Evolutionary conservation across 2,888 invertebrate species (phyloP).

Genomic region (Polydrusus tereticollis): DNA sequence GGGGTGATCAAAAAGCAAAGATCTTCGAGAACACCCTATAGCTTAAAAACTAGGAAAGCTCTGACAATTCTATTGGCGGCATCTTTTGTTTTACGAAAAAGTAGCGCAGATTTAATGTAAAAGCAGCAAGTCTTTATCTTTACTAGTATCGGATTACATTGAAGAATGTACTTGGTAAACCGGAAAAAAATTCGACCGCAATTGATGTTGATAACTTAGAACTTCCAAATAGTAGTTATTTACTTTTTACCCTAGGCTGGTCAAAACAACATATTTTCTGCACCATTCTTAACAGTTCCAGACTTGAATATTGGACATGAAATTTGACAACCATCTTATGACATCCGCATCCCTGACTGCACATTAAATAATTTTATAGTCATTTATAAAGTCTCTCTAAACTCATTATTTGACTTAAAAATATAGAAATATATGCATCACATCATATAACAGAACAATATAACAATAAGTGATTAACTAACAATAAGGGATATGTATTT

Average conservation of each 20-base stretch:
- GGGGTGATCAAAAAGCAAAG: no score
- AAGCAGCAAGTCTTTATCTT: no score
- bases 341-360: constrained; percentile 27
- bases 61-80: no score
- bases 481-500: constrained; percentile 70
- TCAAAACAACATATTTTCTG: neutral
- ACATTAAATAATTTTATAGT: constrained; percentile 44
- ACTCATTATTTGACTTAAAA: constrained; percentile 51
- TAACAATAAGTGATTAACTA: constrained; percentile 68
- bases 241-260: neutral
- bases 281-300: constrained; percentile 2
- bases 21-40: no score
- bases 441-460: constrained; percentile 69
- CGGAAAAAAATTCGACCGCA: no score
- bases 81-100: no score
- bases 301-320: constrained; percentile 17
- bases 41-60: no score
- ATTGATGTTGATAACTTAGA: no score
- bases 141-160: no score
- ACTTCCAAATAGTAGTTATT: no score
- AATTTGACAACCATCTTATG: constrained; percentile 25
- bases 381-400: constrained; percentile 35
- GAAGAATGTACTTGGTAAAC: no score
- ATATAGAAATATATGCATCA: constrained; percentile 67
- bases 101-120: no score